These are phyloP conservation scores for Ornithorhynchus anatinus DNA, from an alignment of 2,113 vertebrate species.

Conservation along the genomic window DNA sequence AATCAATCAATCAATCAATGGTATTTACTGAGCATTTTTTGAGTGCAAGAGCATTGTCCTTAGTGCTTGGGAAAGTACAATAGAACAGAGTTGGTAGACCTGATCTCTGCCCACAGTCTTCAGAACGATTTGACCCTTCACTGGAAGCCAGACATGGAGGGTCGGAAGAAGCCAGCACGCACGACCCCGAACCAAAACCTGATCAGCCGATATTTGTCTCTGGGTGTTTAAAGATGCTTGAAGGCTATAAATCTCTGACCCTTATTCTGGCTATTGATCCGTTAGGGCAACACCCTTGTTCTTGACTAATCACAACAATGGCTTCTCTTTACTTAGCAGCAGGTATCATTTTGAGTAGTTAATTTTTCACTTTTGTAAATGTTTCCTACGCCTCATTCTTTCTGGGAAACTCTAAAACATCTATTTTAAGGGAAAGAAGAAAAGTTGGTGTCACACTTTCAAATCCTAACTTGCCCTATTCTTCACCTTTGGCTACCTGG, in stretches of 20 bases:
- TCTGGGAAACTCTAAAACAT: neutral
- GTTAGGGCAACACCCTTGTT: slow-evolving; percentile 30
- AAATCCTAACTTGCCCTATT: neutral
- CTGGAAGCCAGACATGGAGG: neutral
- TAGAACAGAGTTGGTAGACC: no score
- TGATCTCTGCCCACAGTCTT: no score
- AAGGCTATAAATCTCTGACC: slow-evolving; percentile 54
- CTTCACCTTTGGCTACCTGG: neutral
- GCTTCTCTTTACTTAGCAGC: slow-evolving; percentile 57
- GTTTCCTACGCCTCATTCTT: slow-evolving; percentile 1
- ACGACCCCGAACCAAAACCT: slow-evolving; percentile 42
- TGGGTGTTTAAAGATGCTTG: slow-evolving; percentile 50
- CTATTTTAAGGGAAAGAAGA: slow-evolving; percentile 11
- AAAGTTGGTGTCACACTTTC: neutral
- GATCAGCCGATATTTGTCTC: slow-evolving; percentile 54
- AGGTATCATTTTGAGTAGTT: slow-evolving; percentile 51
- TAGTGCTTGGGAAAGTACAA: no score
- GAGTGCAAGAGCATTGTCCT: no score
- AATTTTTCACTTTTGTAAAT: slow-evolving; percentile 58
- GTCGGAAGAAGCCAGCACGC: slow-evolving; percentile 52
- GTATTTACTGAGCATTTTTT: no score
- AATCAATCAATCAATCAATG: no score
- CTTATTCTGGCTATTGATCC: slow-evolving; percentile 49
- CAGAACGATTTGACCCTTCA: slow-evolving; percentile 13
- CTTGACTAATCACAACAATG: slow-evolving; percentile 57